phyloP scores from a whole-genome alignment of 2,888 invertebrate genomes.

The Helobdella robusta region DNA sequence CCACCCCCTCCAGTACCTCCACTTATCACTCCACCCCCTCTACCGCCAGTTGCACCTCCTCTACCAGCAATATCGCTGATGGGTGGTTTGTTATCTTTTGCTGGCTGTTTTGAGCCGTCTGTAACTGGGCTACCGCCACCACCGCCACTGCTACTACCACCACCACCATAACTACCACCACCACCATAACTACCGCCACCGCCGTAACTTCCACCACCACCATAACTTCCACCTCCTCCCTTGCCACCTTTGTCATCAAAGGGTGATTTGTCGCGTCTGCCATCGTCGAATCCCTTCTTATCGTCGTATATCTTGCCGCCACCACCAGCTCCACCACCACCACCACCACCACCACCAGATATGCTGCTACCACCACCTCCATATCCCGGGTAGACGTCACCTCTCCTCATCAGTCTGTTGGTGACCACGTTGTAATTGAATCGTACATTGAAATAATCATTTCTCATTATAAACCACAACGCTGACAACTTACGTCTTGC shows the following conservation, averaged over 20 bases:
- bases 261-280: too few relatives aligned
- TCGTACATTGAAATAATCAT: too few relatives aligned
- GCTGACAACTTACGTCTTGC: too few relatives aligned
- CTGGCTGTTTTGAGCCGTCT: constrained; percentile 1
- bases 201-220: constrained; percentile 1
- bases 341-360: too few relatives aligned
- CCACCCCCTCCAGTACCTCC: constrained; percentile 9
- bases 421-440: too few relatives aligned
- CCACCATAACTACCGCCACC: neutral
- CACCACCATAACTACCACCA: neutral
- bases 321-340: too few relatives aligned
- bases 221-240: neutral
- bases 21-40: neutral
- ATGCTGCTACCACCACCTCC: too few relatives aligned
- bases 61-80: constrained; percentile 9
- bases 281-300: too few relatives aligned
- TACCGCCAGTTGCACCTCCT: neutral
- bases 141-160: neutral
- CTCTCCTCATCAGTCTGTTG: too few relatives aligned
- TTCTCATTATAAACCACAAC: too few relatives aligned
- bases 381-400: too few relatives aligned
- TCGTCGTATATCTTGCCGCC: too few relatives aligned
- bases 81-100: constrained; percentile 9
- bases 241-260: constrained; percentile 7
- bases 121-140: constrained; percentile 16